Conservation (phyloP, 2,888 invertebrate genomes). For the Frankliniella fusca region DNA sequence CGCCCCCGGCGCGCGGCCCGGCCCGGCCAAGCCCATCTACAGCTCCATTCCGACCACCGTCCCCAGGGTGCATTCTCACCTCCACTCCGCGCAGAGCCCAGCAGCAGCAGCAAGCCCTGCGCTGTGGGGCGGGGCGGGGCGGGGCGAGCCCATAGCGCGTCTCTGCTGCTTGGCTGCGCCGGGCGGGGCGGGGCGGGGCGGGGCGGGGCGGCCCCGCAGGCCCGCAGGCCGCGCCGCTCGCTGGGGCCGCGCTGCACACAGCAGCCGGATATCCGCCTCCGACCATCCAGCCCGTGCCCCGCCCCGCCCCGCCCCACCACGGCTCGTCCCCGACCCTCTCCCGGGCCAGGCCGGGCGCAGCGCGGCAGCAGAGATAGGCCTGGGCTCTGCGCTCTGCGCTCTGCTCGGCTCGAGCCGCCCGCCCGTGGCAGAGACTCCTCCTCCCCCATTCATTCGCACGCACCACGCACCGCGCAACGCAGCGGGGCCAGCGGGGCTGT, state of each 20-base stretch:
- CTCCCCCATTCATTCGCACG: too few relatives aligned
- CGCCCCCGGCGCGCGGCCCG: too few relatives aligned
- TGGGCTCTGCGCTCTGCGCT: too few relatives aligned
- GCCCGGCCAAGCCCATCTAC: too few relatives aligned
- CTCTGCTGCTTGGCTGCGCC: too few relatives aligned
- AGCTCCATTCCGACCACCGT: too few relatives aligned
- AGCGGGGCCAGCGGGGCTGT: not conserved
- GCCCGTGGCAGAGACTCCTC: not conserved
- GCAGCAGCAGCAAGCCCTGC: not conserved
- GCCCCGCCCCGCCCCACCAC: conserved; percentile 29
- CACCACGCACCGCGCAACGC: not conserved
- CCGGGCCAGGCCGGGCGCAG: not conserved
- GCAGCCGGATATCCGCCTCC: conserved; percentile 34
- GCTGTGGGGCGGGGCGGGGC: not conserved
- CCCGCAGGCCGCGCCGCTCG: not conserved
- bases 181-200: not conserved
- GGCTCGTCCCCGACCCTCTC: not conserved
- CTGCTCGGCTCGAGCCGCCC: too few relatives aligned
- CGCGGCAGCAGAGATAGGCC: too few relatives aligned
- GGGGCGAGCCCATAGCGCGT: not conserved
- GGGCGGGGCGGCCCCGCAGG: not conserved
- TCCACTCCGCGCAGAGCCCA: not conserved
- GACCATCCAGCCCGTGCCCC: conserved; percentile 31
- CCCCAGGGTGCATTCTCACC: not conserved
- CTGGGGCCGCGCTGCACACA: not conserved